Percentiles rank a stretch among this genome's conserved stretches.
Conservation (phyloP, 2,113 vertebrate species). For the Campylorhamphus procurvoides region DNA sequence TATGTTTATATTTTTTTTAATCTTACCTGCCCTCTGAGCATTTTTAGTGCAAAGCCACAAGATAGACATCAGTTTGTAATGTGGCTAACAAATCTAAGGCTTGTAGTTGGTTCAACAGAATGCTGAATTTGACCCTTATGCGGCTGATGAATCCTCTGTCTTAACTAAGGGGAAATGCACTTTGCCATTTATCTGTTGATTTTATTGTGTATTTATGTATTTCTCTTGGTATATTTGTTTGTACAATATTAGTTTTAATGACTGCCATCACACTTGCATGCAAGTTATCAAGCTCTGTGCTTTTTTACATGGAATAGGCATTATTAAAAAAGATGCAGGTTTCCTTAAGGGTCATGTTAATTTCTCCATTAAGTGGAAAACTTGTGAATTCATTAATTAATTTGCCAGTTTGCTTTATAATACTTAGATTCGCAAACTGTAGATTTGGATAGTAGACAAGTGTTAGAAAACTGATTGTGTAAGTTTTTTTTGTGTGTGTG, state of each 20-base stretch:
- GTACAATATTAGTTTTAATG: background rate
- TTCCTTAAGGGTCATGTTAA: background rate
- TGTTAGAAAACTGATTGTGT: background rate
- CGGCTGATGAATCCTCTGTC: background rate
- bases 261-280: background rate
- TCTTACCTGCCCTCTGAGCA: background rate
- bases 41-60: background rate
- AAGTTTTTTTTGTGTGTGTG: background rate
- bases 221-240: background rate
- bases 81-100: background rate
- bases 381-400: background rate
- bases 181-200: background rate
- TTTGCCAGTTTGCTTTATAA: background rate
- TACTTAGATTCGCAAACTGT: background rate
- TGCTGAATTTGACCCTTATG: background rate
- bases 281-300: background rate
- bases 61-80: background rate
- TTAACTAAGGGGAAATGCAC: background rate
- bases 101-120: background rate
- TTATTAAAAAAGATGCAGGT: background rate
- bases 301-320: background rate
- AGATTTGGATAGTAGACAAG: background rate
- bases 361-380: background rate
- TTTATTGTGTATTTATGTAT: background rate
- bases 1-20: background rate